Evolutionary conservation across 2,888 invertebrate species (phyloP), one percentile per base, ranked within the genome.

Genomic region (Drosophila quinaria): DNA sequence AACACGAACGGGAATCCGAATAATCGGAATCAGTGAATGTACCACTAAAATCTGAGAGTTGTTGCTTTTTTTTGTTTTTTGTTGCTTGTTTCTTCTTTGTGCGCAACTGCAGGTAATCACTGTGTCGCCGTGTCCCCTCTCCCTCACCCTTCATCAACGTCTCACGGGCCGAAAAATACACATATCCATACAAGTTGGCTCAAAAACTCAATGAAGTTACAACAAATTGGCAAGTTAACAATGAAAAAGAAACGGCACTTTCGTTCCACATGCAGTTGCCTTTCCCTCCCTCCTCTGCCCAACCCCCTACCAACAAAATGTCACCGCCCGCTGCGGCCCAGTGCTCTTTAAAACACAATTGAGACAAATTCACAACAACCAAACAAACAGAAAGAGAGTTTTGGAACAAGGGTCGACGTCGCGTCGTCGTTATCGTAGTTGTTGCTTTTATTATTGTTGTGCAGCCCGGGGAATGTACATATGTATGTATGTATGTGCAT

Each of bases 21-120:
- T 11, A 19, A 65, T 55, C 41, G 66, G 39, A 73, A 51, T 73
- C 33, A 66, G 61, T 66, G 62, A 75, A 72, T 75, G 67, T 58
- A 67, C 63, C 60, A 61, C 47, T 67, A 51, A 39, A 56, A 51
- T 60, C 49, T 73, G 22, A 54, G 29, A 25, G 41, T 50, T 56
- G n/a, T 66, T 65, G 52, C 44, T 46, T 15, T 54, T 29, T 29
- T 29, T 46, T 15, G 47, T 29, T 29, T 29, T 5, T 25, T 25
- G 1, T 46, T 31, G 65, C 47, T 39, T 19, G 71, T 47, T 54
- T 33, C 62, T 54, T 61, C 72, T 85, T 87, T 82, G 81, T 82
- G 82, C 82, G 82, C 82, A 82, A 81, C 72, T 82, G 82, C 82
- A 87, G 82, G 85, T 87, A 82, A 82, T 81, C 65, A 77, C 52